Evolutionary conservation across 1,140 invertebrate species (phyloP).

Genomic region (Drosophila parvula): DNA sequence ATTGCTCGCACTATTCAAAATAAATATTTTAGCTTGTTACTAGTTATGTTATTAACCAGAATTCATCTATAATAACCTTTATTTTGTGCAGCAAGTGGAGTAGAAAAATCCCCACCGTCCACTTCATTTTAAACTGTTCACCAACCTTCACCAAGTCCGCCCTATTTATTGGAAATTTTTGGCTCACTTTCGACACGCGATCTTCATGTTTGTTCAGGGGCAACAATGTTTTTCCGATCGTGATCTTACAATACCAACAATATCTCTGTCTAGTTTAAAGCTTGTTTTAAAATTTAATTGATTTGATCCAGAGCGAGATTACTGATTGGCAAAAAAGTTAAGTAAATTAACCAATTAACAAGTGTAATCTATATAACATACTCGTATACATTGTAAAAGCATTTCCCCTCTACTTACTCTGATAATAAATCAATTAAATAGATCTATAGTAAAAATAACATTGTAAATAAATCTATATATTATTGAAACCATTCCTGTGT

Average conservation of each 20-base stretch:
- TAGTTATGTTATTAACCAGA: too few relatives aligned
- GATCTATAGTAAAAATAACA: not conserved
- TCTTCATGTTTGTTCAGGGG: slow-evolving; percentile 36
- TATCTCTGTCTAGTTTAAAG: not conserved
- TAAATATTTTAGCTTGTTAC: not conserved
- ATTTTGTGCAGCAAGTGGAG: slow-evolving; percentile 42
- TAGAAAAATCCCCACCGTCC: slow-evolving; percentile 32
- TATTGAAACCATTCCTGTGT: not conserved
- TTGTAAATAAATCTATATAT: not conserved
- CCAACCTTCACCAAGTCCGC: not conserved
- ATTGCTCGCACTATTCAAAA: slow-evolving; percentile 59
- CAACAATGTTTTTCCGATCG: slow-evolving; percentile 54
- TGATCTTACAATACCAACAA: slow-evolving; percentile 7
- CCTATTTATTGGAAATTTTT: slow-evolving; percentile 51
- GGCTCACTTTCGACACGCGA: slow-evolving; percentile 41
- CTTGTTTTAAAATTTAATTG: not conserved
- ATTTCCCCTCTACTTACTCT: not conserved
- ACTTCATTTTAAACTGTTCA: slow-evolving; percentile 54
- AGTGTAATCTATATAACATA: too few relatives aligned
- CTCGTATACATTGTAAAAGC: too few relatives aligned
- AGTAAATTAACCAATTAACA: too few relatives aligned
- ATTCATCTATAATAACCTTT: slow-evolving; percentile 25
- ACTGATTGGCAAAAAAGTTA: not conserved
- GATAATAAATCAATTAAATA: not conserved
- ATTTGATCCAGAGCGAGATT: not conserved